Evolutionary conservation across 2,797 vertebrate genomes (phyloP).

Genomic region (Picus viridis): DNA sequence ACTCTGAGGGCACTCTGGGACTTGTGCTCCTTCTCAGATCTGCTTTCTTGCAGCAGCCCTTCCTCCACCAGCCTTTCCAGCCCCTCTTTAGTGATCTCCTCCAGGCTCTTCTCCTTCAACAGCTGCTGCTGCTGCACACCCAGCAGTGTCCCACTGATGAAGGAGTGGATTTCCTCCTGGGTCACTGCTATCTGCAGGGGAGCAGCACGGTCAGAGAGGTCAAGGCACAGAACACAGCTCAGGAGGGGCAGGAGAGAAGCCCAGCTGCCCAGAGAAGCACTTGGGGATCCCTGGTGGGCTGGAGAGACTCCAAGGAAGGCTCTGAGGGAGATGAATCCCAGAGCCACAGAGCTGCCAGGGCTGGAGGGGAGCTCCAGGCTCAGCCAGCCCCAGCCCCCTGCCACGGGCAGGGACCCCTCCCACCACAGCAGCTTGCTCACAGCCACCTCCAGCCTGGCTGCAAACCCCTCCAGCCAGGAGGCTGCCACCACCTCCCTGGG

Average conservation of each 20-base stretch:
- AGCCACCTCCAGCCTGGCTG: too few relatives aligned
- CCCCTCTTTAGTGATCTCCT: slow-evolving; percentile 76
- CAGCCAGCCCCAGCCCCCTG: too few relatives aligned
- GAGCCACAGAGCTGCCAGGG: too few relatives aligned
- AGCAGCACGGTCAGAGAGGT: background rate
- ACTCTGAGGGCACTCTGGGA: slow-evolving; percentile 73
- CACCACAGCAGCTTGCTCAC: too few relatives aligned
- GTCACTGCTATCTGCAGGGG: slow-evolving; percentile 83
- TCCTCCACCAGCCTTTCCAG: slow-evolving; percentile 82
- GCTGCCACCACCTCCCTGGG: too few relatives aligned
- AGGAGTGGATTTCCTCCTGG: slow-evolving; percentile 78
- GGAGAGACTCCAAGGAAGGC: too few relatives aligned
- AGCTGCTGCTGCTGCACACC: slow-evolving; percentile 84
- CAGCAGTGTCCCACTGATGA: slow-evolving; percentile 87
- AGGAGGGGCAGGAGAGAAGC: background rate
- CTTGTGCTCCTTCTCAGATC: background rate
- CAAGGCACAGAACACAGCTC: background rate
- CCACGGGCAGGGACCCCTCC: too few relatives aligned
- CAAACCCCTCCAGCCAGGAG: too few relatives aligned
- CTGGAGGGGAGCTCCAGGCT: too few relatives aligned
- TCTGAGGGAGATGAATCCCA: too few relatives aligned
- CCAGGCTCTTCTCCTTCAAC: slow-evolving; percentile 82
- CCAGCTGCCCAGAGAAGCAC: background rate
- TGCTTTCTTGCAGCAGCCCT: slow-evolving; percentile 78
- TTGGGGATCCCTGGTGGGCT: too few relatives aligned